Base-by-base conservation (phyloP, 2,888 invertebrate species). In the Chelonus formosanus region DNA sequence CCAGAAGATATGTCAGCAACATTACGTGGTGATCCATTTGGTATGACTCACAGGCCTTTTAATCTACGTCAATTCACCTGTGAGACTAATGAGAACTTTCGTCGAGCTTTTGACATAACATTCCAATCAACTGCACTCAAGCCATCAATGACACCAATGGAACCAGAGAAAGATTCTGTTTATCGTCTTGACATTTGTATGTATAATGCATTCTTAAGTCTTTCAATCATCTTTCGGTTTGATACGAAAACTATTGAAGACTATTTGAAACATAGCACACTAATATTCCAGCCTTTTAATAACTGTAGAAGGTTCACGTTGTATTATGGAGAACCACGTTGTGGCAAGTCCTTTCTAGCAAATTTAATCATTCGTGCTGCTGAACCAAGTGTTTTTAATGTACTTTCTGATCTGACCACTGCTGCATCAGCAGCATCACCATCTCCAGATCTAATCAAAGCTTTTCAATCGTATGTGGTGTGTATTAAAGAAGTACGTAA, bases 71-170 rank as follows among this genome's bases (percentile, higher is more conserved):
- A 52, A 31, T 52, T 32, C 4, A 52, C 52, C 32, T 52, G 52
- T 6, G 52, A 52, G 32, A 52, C 52, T 1, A 52, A 52, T 32
- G 52, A 52, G 32, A 52, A 52, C 32, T 52, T 52, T 32, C 52
- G 52, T 6, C 52, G 52, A 52, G 52, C 52, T 7, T 52, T 52
- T 52, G 34, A 52, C 8, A 52, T 52, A 52, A 52, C 52, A 7
- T 52, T 52, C 7, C 52, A 52, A 52, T 48, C 48, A 10, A n/a
- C 45, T 2, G 20, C 20, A 2, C 20, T 20, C 20, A 20, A 20
- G 20, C 20, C 20, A 20, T 20, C 20, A 20, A 40, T 3, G 40
- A 40, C 6, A 40, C 3, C 40, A 40, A 5, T 6, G 40, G 40
- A 6, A 5, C 6, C 6, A 6, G 40, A 4, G 40, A 40, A 40